These are phyloP conservation scores for Lasiurus cinereus DNA, from an alignment of 2,113 vertebrate species.

Conservation along the genomic window DNA sequence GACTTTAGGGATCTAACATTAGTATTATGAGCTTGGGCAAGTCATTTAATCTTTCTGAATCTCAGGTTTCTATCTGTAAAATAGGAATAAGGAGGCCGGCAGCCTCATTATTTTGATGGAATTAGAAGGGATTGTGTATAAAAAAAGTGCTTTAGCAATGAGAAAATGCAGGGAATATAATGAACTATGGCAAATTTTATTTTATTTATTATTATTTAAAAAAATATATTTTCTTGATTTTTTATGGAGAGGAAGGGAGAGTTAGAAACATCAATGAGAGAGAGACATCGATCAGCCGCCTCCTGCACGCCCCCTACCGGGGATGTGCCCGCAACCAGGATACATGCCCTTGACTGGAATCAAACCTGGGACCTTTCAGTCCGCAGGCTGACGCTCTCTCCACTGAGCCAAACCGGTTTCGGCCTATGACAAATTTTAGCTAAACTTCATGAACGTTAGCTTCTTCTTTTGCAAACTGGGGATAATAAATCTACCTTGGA, in stretches of 20 bases:
- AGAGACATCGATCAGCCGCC: no score
- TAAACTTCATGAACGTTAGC: background rate
- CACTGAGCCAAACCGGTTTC: no score
- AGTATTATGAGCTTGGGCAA: background rate
- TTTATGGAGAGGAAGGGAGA: no score
- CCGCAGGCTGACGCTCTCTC: no score
- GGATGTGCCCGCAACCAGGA: no score
- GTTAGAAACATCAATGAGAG: no score
- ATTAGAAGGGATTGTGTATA: background rate
- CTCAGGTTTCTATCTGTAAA: background rate
- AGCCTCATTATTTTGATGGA: background rate
- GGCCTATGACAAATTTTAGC: background rate
- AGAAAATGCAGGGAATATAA: background rate
- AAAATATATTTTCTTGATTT: no score
- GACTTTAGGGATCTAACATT: background rate
- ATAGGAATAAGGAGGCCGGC: background rate
- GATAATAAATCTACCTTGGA: background rate
- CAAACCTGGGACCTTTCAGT: no score
- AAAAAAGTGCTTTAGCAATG: background rate
- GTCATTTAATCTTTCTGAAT: background rate
- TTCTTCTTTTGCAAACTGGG: background rate
- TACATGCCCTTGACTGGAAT: no score
- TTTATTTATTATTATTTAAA: no score
- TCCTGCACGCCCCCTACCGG: no score
- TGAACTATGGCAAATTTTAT: background rate